Percentiles rank a stretch among this genome's conserved stretches.
Evolutionary conservation across 1,140 invertebrate genomes (phyloP).

Genomic region (Ips nitidus): DNA sequence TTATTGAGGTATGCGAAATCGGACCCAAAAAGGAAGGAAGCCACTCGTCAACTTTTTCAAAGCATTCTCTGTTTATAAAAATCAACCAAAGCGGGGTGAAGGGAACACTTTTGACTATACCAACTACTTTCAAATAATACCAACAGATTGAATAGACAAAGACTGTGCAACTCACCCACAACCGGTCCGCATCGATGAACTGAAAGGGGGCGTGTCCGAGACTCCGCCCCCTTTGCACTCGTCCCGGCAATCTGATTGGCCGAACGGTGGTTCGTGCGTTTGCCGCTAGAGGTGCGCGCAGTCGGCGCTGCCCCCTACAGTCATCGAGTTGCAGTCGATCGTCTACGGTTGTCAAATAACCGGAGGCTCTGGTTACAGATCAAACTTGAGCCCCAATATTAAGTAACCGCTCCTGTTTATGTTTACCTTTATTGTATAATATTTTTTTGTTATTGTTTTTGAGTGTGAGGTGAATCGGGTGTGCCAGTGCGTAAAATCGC

Average conservation of each 20-base stretch:
- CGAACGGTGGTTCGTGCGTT: neutral
- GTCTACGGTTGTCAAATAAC: constrained; percentile 28
- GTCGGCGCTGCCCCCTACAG: constrained; percentile 8
- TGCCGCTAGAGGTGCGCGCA: constrained; percentile 18
- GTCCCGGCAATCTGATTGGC: constrained; percentile 8
- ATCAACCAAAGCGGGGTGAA: neutral
- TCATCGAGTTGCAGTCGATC: constrained; percentile 26
- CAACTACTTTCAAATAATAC: too few relatives aligned
- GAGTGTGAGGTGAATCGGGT: neutral
- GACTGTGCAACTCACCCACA: too few relatives aligned
- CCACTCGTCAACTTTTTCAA: neutral
- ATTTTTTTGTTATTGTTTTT: constrained; percentile 10
- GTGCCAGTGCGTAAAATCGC: neutral
- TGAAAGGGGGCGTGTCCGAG: neutral
- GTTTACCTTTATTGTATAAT: neutral
- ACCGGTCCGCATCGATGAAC: too few relatives aligned
- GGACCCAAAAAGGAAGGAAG: neutral
- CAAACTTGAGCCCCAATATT: constrained; percentile 15
- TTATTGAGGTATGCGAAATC: neutral
- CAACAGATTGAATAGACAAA: too few relatives aligned
- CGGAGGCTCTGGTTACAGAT: constrained; percentile 24
- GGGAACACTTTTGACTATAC: too few relatives aligned
- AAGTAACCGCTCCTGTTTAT: neutral
- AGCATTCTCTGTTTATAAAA: neutral
- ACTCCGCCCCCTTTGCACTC: neutral